A percentile compares a stretch with the other conserved stretches of the same genome.
Conservation (phyloP, 2,797 vertebrate species). For the Sebastes kiyomatsui region DNA sequence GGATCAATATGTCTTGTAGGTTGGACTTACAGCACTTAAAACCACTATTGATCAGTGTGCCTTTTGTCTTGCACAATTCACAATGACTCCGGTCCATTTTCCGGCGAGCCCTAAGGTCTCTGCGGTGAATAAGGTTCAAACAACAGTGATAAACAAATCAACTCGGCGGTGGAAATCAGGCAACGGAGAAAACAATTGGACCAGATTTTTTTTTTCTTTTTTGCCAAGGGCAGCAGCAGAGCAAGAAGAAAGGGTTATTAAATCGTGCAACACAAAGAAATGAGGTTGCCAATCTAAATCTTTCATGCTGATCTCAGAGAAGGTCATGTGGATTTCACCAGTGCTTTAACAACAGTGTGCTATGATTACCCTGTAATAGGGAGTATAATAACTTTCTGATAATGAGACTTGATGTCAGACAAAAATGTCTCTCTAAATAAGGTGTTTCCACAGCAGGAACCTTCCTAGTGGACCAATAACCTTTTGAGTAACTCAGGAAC, state of each 20-base stretch:
- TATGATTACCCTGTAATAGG: background rate
- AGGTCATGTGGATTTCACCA: background rate
- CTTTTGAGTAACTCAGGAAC: background rate
- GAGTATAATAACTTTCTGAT: background rate
- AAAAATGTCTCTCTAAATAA: background rate
- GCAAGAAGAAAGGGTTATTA: background rate
- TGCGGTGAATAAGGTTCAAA: conserved; percentile 25
- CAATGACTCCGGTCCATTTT: conserved; percentile 30
- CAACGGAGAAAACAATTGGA: background rate
- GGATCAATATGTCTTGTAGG: conserved; percentile 57
- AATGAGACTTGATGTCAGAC: background rate
- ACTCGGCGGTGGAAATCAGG: background rate
- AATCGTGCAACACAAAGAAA: background rate
- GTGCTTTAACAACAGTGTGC: background rate
- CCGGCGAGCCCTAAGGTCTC: conserved; percentile 9
- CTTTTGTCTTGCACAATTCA: conserved; percentile 59
- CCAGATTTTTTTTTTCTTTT: background rate
- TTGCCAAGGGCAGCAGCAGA: background rate
- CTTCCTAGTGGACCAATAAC: background rate
- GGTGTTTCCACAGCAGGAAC: background rate
- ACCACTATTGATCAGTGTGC: conserved; percentile 62
- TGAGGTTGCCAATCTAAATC: background rate
- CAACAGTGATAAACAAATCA: conserved; percentile 22
- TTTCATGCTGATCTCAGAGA: background rate
- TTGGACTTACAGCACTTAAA: conserved; percentile 57